phyloP scores from a whole-genome alignment of 2,797 vertebrate species.

The Sebastes matsubarae region DNA sequence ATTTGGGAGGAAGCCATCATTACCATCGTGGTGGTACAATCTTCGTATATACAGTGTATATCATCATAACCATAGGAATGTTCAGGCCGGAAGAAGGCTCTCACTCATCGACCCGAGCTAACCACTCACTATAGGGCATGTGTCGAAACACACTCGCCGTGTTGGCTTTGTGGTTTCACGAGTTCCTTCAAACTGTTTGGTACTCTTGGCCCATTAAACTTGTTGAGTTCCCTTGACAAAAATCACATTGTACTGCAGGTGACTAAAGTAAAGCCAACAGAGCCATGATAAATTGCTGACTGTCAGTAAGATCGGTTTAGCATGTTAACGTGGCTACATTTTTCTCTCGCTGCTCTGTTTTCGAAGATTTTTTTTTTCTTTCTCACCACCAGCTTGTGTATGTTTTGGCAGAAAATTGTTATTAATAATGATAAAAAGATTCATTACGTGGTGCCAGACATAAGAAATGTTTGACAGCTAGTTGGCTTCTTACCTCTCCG shows the following conservation, averaged over 20 bases:
- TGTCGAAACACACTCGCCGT: conserved; percentile 24
- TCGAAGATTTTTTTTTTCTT: background rate
- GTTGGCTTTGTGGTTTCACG: conserved; percentile 37
- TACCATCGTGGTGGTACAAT: background rate
- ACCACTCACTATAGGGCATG: conserved; percentile 13
- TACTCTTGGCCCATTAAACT: conserved; percentile 38
- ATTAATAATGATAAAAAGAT: conserved; percentile 90
- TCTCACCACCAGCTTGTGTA: conserved; percentile 8
- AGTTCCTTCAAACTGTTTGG: conserved; percentile 33
- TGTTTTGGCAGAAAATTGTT: conserved; percentile 62
- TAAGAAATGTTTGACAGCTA: conserved; percentile 8
- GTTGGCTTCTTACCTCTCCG: conserved; percentile 22
- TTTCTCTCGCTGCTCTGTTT: conserved; percentile 6
- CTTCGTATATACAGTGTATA: conserved; percentile 21
- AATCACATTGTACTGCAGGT: conserved; percentile 40
- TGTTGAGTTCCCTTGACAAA: conserved; percentile 44
- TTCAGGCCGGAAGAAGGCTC: conserved; percentile 9
- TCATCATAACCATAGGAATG: conserved; percentile 55
- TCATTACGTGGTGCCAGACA: background rate
- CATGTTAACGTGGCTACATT: conserved; percentile 14
- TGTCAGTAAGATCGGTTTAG: conserved; percentile 19
- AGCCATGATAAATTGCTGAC: conserved; percentile 3
- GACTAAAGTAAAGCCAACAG: conserved; percentile 33
- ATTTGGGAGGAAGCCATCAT: conserved; percentile 40
- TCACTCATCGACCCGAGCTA: conserved; percentile 10